Conservation (phyloP, 2,797 vertebrate species). For the Phrynocephalus guinanensis region DNA sequence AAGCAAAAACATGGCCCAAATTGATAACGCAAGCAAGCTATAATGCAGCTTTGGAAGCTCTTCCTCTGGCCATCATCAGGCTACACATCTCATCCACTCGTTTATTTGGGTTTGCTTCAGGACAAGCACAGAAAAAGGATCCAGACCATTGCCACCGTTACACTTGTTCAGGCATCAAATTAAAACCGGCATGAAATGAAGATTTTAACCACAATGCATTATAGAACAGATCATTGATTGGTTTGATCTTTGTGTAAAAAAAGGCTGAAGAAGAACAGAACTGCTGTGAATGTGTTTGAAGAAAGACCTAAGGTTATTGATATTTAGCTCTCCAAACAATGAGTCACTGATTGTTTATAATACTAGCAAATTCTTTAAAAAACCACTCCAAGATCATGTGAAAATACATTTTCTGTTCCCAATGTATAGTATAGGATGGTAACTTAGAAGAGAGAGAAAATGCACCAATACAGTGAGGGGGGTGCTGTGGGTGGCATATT, state of each 20-base stretch:
- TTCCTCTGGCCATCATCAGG: slow-evolving; percentile 37
- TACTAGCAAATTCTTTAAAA: slow-evolving; percentile 51
- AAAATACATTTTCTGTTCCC: slow-evolving; percentile 56
- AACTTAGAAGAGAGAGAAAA: slow-evolving; percentile 11
- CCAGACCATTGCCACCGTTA: slow-evolving; percentile 56
- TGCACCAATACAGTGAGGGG: slow-evolving; percentile 37
- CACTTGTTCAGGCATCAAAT: slow-evolving; percentile 62
- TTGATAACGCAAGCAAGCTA: background rate
- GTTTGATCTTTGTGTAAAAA: slow-evolving; percentile 58
- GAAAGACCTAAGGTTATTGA: slow-evolving; percentile 59
- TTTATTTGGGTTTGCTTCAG: slow-evolving; percentile 78
- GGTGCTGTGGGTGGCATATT: slow-evolving; percentile 29
- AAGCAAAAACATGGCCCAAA: background rate
- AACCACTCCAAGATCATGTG: slow-evolving; percentile 43
- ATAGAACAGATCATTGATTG: slow-evolving; percentile 63
- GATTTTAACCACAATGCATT: slow-evolving; percentile 53
- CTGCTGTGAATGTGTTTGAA: slow-evolving; percentile 56
- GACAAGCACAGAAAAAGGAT: slow-evolving; percentile 67
- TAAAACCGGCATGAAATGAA: slow-evolving; percentile 46
- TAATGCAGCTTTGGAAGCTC: background rate
- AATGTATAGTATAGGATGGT: rapidly evolving
- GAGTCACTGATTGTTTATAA: slow-evolving; percentile 72
- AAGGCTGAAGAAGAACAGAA: slow-evolving; percentile 59
- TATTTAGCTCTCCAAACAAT: slow-evolving; percentile 42
- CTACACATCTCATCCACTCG: slow-evolving; percentile 73